Evolutionary conservation across 2,113 vertebrate species (phyloP), one percentile per base, ranked within the genome.

Genomic region (Coreoperca whiteheadi): DNA sequence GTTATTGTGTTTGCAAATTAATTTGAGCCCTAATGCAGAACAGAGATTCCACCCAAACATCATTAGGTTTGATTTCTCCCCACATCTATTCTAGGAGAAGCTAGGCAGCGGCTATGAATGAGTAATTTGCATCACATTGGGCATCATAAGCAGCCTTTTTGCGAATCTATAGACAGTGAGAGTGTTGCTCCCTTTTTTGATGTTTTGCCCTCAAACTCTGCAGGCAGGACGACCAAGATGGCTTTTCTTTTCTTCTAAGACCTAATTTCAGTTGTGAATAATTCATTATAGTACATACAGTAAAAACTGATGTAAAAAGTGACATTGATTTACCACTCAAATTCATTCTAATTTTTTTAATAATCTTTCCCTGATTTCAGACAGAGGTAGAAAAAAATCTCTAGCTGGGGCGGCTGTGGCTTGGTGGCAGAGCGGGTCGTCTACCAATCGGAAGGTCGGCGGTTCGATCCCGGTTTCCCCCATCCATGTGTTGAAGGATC

Each of bases 51-150:
- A 81, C 91, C 86, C 76, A 82, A 93, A 89, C 77, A 82, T 83
- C 79, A 85, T 87, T 88, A 84, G 43, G 65, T 83, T 37, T 68
- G 11, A 87, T 54, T 81, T 53, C 8, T 9, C 30, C 59, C 51
- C 57, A n/a, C 4, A 51, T 82, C 70, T 82, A 74, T 87, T 86
- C 54, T 64, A 64, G 73, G 67, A 54, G 10, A 78, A 86, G 81
- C 50, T 69, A 69, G 79, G 61, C 83, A 28, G 81, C 25, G 9
- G 80, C 79, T 73, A 50, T 89, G 87, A 91, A 92, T 90, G 84
- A 85, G 39, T 85, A 21, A 93, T 94, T 91, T 93, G 87, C 85
- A 89, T 91, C 81, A 91, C 69, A 83, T 61, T 86, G 87, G 74
- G 73, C 65, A 84, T 91, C 85, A 85, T 91, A 86, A 88, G 81